phyloP scores from a whole-genome alignment of 23 tunicate species.

The Trididemnum clinides region DNA sequence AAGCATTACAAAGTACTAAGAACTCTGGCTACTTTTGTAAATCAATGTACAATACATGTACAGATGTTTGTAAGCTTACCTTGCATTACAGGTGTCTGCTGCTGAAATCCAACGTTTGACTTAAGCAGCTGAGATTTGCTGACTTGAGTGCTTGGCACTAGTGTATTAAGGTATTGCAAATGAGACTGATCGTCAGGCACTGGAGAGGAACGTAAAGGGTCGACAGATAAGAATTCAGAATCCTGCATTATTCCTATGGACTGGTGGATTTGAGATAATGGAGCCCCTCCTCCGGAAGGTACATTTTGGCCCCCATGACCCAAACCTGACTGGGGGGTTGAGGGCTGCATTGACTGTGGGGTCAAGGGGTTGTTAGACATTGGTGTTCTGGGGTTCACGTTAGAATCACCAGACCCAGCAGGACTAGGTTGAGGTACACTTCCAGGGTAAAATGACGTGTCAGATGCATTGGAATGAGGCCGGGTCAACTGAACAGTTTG shows the following conservation, averaged over 20 bases:
- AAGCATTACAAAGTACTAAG: too few relatives aligned
- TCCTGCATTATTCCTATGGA: background rate
- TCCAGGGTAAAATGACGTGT: constrained; percentile 40
- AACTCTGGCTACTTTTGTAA: too few relatives aligned
- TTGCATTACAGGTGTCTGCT: background rate
- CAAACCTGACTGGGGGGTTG: constrained; percentile 31
- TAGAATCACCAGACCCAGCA: constrained; percentile 54
- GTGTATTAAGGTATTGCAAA: constrained; percentile 65
- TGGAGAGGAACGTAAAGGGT: constrained; percentile 1
- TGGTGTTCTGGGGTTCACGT: constrained; percentile 60
- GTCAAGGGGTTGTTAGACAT: constrained; percentile 64
- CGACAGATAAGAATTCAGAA: background rate
- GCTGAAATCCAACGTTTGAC: background rate
- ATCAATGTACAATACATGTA: too few relatives aligned
- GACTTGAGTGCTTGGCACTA: background rate
- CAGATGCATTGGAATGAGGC: constrained; percentile 63
- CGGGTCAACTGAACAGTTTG: constrained; percentile 14
- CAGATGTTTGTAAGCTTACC: too few relatives aligned
- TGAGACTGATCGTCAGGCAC: constrained; percentile 70
- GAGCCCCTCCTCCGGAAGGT: background rate
- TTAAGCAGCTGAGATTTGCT: background rate
- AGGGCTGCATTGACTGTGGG: constrained; percentile 44
- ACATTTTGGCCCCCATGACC: background rate
- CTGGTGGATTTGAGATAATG: constrained; percentile 31
- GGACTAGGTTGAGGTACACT: constrained; percentile 81